Evolutionary conservation across 1,140 invertebrate species (phyloP).

Genomic region (Nymphalis io): DNA sequence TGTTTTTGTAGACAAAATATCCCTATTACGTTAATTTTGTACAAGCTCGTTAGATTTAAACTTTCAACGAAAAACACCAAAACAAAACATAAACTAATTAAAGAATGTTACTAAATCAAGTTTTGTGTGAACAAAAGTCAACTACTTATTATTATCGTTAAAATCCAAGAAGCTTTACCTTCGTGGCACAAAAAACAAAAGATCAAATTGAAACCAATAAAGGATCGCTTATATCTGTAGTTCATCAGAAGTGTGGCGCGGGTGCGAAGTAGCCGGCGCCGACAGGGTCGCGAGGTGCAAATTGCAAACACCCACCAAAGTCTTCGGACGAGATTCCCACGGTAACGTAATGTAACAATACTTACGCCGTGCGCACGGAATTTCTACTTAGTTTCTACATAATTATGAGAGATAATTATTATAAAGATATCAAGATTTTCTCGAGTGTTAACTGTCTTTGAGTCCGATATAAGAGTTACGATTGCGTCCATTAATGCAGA

Average conservation of each 20-base stretch:
- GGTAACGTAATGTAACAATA: slow-evolving; percentile 25
- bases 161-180: not conserved
- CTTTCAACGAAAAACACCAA: too few relatives aligned
- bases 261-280: slow-evolving; percentile 46
- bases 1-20: too few relatives aligned
- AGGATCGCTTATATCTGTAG: slow-evolving; percentile 31
- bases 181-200: slow-evolving; percentile 5
- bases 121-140: too few relatives aligned
- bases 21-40: too few relatives aligned
- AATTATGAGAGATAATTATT: slow-evolving; percentile 24
- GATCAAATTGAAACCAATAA: slow-evolving; percentile 17
- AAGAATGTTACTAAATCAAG: too few relatives aligned
- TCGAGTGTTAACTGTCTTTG: slow-evolving; percentile 27
- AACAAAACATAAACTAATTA: too few relatives aligned
- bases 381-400: slow-evolving; percentile 31
- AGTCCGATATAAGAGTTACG: slow-evolving; percentile 20
- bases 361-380: slow-evolving; percentile 17
- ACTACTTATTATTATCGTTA: not conserved
- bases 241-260: slow-evolving; percentile 41
- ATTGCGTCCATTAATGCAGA: slow-evolving; percentile 14
- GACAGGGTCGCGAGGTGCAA: slow-evolving; percentile 41
- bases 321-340: slow-evolving; percentile 35
- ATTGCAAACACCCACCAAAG: slow-evolving; percentile 47
- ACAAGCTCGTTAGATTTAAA: too few relatives aligned
- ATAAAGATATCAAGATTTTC: slow-evolving; percentile 31